Conservation (phyloP, 2,888 invertebrate genomes). For the Malachius bipustulatus region DNA sequence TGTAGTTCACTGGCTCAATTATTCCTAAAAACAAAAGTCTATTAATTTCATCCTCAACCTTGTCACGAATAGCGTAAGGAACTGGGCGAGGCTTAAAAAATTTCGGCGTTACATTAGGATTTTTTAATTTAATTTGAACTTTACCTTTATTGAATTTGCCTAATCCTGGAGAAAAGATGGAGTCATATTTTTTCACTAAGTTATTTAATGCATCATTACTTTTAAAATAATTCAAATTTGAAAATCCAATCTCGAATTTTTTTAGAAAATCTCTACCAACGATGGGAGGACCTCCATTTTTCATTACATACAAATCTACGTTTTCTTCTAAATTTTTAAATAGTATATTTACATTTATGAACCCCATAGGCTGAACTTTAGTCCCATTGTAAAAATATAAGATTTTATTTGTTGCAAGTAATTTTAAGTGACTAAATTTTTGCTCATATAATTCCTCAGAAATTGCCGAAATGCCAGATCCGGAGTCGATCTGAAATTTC, state of each 20-base stretch:
- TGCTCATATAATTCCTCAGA: conserved; percentile 9
- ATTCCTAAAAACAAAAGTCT: conserved; percentile 13
- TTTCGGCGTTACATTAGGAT: conserved; percentile 8
- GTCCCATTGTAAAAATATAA: conserved; percentile 10
- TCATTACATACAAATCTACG: conserved; percentile 8
- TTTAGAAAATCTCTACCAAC: conserved; percentile 9
- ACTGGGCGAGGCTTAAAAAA: conserved; percentile 8
- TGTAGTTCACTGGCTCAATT: conserved; percentile 12
- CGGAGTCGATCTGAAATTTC: no score
- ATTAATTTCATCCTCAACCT: conserved; percentile 12
- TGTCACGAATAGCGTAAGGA: conserved; percentile 6
- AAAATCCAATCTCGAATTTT: conserved; percentile 6
- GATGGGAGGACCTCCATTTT: conserved; percentile 10
- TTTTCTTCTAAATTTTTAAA: conserved; percentile 7
- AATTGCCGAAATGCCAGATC: conserved; percentile 9
- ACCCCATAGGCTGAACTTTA: conserved; percentile 10
- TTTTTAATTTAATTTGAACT: conserved; percentile 8
- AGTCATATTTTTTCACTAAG: conserved; percentile 8
- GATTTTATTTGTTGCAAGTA: conserved; percentile 5
- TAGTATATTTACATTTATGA: conserved; percentile 8
- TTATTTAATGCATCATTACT: conserved; percentile 4
- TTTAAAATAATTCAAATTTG: conserved; percentile 7
- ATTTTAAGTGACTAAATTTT: conserved; percentile 5
- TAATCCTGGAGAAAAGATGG: conserved; percentile 11
- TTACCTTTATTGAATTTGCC: conserved; percentile 13